Conservation (phyloP, 2,113 vertebrate species). For the Dipodomys stephensi region DNA sequence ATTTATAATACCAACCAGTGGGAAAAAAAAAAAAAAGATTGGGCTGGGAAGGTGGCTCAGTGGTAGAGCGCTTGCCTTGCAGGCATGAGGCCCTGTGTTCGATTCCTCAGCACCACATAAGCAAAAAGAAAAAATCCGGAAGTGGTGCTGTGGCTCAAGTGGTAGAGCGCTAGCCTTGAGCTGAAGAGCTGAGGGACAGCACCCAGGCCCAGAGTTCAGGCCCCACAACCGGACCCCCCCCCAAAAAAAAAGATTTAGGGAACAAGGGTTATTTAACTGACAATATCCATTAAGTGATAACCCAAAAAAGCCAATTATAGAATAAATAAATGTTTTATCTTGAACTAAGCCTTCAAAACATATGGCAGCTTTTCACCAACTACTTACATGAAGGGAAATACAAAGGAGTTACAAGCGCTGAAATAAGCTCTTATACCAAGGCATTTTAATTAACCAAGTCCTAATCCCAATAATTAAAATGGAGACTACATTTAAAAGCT, state of each 20-base stretch:
- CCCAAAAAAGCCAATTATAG: background rate
- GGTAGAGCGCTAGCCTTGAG: too few relatives aligned
- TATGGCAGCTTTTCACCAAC: slow-evolving; percentile 23
- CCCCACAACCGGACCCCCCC: too few relatives aligned
- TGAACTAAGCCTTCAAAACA: slow-evolving; percentile 57
- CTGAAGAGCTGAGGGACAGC: too few relatives aligned
- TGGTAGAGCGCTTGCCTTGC: too few relatives aligned
- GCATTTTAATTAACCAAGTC: slow-evolving; percentile 59
- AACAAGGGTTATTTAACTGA: slow-evolving; percentile 40
- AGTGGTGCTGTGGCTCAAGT: too few relatives aligned
- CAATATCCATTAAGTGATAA: slow-evolving; percentile 43
- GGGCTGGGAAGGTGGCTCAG: too few relatives aligned
- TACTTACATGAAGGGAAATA: background rate
- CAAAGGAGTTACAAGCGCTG: background rate
- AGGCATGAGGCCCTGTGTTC: too few relatives aligned
- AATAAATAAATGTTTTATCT: slow-evolving; percentile 58
- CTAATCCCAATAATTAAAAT: slow-evolving; percentile 62
- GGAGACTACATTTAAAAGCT: slow-evolving; percentile 38
- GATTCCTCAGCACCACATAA: too few relatives aligned
- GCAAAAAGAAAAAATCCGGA: too few relatives aligned
- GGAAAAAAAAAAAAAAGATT: background rate
- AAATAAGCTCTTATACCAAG: slow-evolving; percentile 34
- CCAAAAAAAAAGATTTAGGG: background rate
- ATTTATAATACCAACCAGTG: slow-evolving; percentile 49
- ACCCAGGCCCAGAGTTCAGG: too few relatives aligned